Percentiles rank a stretch among this genome's conserved stretches.
Conservation (phyloP, 92 coral and sea anemone species). For the Heliopora coerulea region DNA sequence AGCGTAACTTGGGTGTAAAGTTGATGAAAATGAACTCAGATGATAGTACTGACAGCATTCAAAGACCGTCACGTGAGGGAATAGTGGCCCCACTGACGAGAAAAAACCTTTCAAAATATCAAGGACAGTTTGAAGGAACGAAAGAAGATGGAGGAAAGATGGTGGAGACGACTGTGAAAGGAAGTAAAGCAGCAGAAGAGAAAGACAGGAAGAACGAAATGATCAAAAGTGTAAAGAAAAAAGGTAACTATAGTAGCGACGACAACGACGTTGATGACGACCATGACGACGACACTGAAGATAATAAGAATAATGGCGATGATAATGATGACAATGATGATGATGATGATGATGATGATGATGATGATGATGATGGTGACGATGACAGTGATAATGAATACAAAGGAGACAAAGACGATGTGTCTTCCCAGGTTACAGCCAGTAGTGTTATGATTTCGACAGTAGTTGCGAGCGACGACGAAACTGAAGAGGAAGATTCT, state of each 20-base stretch:
- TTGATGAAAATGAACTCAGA: neutral
- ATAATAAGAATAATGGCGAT: neutral
- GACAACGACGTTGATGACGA: constrained; percentile 1
- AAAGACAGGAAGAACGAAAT: neutral
- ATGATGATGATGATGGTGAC: constrained; percentile 10
- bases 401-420: constrained; percentile 4
- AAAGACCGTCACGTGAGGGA: neutral
- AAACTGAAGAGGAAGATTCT: constrained; percentile 51
- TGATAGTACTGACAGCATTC: neutral
- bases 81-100: neutral
- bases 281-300: constrained; percentile 10
- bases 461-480: constrained; percentile 49
- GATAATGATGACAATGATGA: constrained; percentile 18
- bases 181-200: neutral
- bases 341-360: constrained; percentile 5
- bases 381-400: neutral
- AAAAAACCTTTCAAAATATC: neutral
- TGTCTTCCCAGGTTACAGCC: neutral
- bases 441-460: constrained; percentile 14
- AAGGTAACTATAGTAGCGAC: constrained; percentile 1
- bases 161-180: neutral
- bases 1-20: no score
- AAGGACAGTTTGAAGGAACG: neutral
- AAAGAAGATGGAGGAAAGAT: neutral
- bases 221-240: neutral